These are phyloP conservation scores for Gadopsis marmoratus DNA, from an alignment of 2,797 vertebrate genomes.

Conservation along the genomic window DNA sequence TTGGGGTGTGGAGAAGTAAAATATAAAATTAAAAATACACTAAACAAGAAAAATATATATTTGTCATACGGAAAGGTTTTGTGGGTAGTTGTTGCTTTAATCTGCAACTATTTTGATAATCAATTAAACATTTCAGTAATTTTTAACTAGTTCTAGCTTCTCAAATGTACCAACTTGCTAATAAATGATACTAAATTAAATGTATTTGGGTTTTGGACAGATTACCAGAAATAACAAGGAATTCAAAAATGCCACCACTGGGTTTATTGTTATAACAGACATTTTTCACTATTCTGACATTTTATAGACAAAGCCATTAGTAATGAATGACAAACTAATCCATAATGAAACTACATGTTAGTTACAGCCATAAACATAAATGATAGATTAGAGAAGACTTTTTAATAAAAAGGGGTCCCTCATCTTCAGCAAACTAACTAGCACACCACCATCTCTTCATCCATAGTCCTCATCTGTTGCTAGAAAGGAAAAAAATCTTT, in stretches of 20 bases:
- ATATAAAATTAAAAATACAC: no score
- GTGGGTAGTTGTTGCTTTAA: neutral
- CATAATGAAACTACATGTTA: neutral
- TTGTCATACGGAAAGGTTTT: no score
- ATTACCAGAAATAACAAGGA: neutral
- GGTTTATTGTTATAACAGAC: no score
- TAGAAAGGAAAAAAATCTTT: neutral
- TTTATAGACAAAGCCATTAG: neutral
- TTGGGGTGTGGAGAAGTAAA: neutral
- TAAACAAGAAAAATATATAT: no score
- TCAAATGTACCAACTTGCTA: neutral
- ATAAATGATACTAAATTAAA: neutral
- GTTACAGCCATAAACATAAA: neutral
- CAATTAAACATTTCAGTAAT: neutral
- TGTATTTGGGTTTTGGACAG: neutral
- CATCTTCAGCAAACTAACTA: neutral
- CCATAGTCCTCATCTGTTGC: neutral
- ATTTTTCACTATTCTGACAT: neutral
- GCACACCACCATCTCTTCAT: neutral
- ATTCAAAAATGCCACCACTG: neutral
- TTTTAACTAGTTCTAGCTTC: neutral
- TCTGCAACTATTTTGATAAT: neutral
- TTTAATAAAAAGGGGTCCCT: neutral
- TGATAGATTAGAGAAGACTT: neutral
- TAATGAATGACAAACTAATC: neutral